Base-by-base conservation (phyloP, 2,113 vertebrate species). In the Pseudopipra pipra region DNA sequence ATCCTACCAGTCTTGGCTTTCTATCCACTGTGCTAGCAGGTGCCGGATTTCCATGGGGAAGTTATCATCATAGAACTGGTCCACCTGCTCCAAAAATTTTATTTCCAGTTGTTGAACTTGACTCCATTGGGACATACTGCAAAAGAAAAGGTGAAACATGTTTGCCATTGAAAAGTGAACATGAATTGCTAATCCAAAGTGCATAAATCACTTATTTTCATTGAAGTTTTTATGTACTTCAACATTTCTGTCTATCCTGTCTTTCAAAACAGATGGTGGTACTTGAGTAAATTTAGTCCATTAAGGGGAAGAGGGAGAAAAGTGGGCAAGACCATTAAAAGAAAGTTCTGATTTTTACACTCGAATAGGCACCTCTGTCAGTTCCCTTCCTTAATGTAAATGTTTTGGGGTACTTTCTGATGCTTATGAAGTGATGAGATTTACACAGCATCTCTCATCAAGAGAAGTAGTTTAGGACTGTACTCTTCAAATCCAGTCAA, bases 41-140 rank as follows among this genome's bases (percentile, higher is more conserved):
- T 99, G 99, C 6, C 99, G 96, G 87, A 99, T 98, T 97, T 99
- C 99, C 99, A 99, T 99, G 46, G 99, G 99, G 90, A 99, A 99
- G 92, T 99, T 99, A 77, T 99, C 99, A 91, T 99, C 99, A 4
- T 99, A 99, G 94, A 99, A 98, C 77, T 99, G 99, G 94, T 99
- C 99, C 91, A 99, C 99, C 91, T 99, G 99, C 87, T 99, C 99
- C 97, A 99, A 97, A 97, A 99, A 99, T 95, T 98, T 98, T 84
- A 98, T 98, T 98, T 99, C 99, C 97, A 99, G 95, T 96, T 99
- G 99, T 95, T 99, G 99, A 83, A 99, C 98, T 97, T 99, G 99
- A 96, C 98, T 99, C 99, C 99, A 99, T 94, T 99, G 99, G 97
- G 98, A 98, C 99, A 99, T 99, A 77, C 97, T 99, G 94, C 44